Conservation (phyloP, 2,888 invertebrate genomes). For the Leptinotarsa tumamoca region DNA sequence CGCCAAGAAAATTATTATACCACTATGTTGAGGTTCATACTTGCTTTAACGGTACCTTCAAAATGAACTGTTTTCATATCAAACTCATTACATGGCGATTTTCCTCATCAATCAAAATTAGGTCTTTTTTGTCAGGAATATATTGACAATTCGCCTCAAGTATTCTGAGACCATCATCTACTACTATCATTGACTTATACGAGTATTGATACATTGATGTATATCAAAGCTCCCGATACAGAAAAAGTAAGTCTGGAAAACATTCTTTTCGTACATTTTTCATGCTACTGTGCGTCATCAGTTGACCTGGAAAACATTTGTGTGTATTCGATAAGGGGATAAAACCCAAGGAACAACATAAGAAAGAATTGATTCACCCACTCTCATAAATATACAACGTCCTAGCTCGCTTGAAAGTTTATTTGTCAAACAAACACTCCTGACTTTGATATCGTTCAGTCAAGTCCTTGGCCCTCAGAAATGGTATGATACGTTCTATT, state of each 20-base stretch:
- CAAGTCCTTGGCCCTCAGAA: conserved; percentile 11
- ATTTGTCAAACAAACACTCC: conserved; percentile 19
- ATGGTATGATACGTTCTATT: background rate
- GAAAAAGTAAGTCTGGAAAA: background rate
- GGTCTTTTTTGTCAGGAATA: no score
- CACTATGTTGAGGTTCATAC: no score
- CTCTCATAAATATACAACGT: background rate
- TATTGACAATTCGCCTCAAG: no score
- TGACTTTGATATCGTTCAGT: conserved; percentile 20
- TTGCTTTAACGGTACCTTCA: no score
- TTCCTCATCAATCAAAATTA: no score
- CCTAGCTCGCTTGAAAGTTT: conserved; percentile 7
- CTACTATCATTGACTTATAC: no score
- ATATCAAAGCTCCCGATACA: background rate
- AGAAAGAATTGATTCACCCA: conserved; percentile 2
- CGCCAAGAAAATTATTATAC: no score
- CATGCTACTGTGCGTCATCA: background rate
- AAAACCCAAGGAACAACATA: conserved; percentile 8
- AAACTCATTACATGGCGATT: no score
- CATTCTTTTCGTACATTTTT: background rate
- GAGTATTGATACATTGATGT: no score
- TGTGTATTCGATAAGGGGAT: background rate
- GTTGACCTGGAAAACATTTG: background rate
- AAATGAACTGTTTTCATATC: no score
- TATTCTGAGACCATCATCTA: no score